These are phyloP conservation scores for Metridium senile DNA, from an alignment of 92 coral and sea anemone genomes.

Conservation along the genomic window DNA sequence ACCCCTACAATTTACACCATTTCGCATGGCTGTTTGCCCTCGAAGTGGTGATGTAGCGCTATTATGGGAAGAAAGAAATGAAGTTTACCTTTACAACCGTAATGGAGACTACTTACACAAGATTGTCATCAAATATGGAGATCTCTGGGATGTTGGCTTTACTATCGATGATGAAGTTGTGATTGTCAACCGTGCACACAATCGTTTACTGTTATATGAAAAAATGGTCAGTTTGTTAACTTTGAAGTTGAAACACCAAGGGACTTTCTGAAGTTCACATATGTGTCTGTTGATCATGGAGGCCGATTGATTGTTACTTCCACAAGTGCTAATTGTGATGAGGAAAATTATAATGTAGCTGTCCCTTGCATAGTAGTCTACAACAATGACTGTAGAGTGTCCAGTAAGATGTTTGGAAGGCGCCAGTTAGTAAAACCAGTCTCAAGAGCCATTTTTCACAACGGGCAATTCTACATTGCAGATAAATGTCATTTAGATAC, in stretches of 20 bases:
- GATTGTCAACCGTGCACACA: conserved; percentile 47
- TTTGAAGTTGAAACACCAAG: conserved; percentile 41
- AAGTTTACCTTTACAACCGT: conserved; percentile 31
- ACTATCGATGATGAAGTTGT: conserved; percentile 38
- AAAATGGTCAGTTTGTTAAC: conserved; percentile 32
- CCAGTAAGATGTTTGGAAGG: conserved; percentile 2
- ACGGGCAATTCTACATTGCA: not conserved
- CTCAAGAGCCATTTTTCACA: not conserved
- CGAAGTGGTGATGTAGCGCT: conserved; percentile 41
- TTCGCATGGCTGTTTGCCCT: conserved; percentile 52
- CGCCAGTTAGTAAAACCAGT: not conserved
- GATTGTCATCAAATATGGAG: conserved; percentile 45
- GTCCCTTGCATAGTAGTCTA: conserved; percentile 32
- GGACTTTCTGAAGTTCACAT: conserved; percentile 34
- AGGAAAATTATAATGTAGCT: conserved; percentile 7
- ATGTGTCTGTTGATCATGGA: conserved; percentile 32
- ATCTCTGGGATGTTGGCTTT: conserved; percentile 59
- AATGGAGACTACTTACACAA: conserved; percentile 1
- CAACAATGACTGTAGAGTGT: conserved; percentile 17
- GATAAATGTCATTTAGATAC: not conserved
- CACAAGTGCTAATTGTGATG: conserved; percentile 26
- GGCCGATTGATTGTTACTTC: conserved; percentile 52
- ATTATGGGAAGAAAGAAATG: conserved; percentile 34
- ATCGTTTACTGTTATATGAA: conserved; percentile 48
- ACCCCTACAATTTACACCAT: conserved; percentile 27